Percentiles rank a stretch among this genome's conserved stretches.
Conservation (phyloP, 2,797 vertebrate species). For the Heliangelus exortis region DNA sequence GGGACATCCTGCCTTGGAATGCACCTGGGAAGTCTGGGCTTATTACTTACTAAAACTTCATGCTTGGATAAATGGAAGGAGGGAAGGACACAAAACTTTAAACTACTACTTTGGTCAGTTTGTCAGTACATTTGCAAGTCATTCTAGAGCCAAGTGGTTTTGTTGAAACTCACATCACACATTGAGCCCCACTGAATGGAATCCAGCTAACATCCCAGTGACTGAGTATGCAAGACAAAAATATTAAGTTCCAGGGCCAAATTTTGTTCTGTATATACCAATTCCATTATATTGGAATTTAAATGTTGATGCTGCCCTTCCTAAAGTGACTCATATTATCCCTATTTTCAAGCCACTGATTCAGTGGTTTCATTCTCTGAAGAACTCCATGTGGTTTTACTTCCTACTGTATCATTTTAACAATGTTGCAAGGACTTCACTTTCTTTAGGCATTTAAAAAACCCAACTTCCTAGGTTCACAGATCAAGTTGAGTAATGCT, state of each 20-base stretch:
- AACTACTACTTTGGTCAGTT: not conserved
- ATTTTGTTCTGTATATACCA: not conserved
- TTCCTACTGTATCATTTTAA: not conserved
- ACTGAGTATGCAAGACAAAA: constrained; percentile 11
- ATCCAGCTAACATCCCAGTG: not conserved
- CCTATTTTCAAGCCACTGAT: not conserved
- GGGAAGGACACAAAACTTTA: not conserved
- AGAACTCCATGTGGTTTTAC: not conserved
- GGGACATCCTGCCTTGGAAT: not conserved
- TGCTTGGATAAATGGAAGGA: not conserved
- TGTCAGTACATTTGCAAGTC: not conserved
- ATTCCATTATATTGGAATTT: not conserved
- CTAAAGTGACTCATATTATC: not conserved
- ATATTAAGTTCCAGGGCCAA: not conserved
- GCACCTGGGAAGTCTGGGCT: not conserved
- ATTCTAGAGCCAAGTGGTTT: not conserved
- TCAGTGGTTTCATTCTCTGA: not conserved
- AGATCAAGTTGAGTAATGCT: constrained; percentile 23
- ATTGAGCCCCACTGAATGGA: not conserved
- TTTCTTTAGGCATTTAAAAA: not conserved
- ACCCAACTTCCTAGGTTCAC: not conserved
- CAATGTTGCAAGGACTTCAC: not conserved
- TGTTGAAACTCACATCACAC: not conserved
- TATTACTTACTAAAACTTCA: not conserved
- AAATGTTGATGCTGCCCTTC: not conserved